Conservation (phyloP, 2,888 invertebrate species). For the Euzophera pinguis region DNA sequence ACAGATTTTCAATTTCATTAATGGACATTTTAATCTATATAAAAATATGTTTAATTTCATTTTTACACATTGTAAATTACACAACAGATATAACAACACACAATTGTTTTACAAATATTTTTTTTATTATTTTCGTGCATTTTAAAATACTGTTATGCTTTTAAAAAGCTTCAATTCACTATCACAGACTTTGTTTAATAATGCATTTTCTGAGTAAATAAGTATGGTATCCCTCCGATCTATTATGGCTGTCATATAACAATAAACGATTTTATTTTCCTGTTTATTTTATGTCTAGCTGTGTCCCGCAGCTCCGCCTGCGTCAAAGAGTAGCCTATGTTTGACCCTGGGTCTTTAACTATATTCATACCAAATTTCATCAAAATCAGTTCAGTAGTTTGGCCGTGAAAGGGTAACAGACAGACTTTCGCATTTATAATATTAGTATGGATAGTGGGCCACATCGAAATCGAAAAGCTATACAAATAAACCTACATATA, state of each 20-base stretch:
- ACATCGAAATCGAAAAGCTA: too few relatives aligned
- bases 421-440: too few relatives aligned
- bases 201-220: constrained; percentile 17
- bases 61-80: constrained; percentile 43
- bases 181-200: constrained; percentile 57
- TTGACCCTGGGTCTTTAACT: too few relatives aligned
- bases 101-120: constrained; percentile 24
- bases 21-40: constrained; percentile 22
- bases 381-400: too few relatives aligned
- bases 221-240: background rate
- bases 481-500: too few relatives aligned
- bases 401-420: too few relatives aligned
- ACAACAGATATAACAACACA: constrained; percentile 33
- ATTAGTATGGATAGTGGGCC: too few relatives aligned
- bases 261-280: background rate
- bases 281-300: too few relatives aligned
- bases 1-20: constrained; percentile 7
- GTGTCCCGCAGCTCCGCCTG: too few relatives aligned
- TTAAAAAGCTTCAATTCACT: constrained; percentile 67
- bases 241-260: background rate
- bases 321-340: too few relatives aligned
- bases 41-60: constrained; percentile 40
- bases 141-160: constrained; percentile 66
- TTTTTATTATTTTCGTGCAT: constrained; percentile 42
- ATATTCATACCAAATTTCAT: too few relatives aligned